phyloP scores from a whole-genome alignment of 2,888 invertebrate genomes.

The Drosophila helvetica region DNA sequence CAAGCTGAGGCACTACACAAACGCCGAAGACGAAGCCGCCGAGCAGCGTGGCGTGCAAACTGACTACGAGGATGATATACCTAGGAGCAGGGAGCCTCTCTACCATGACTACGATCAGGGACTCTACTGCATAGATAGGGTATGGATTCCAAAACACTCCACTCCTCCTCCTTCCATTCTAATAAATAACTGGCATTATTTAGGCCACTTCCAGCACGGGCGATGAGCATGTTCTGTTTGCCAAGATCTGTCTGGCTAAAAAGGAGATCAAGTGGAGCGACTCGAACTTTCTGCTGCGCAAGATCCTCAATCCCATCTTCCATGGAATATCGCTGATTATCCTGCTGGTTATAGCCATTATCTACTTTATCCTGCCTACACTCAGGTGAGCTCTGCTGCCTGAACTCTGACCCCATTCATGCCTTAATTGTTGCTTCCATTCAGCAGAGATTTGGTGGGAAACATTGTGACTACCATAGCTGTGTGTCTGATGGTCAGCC shows the following conservation, averaged over 20 bases:
- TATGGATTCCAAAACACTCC: conserved; percentile 65
- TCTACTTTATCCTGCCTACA: conserved; percentile 93
- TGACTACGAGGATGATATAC: conserved; percentile 84
- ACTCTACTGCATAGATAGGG: conserved; percentile 93
- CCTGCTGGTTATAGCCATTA: conserved; percentile 89
- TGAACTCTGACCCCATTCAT: conserved; percentile 12
- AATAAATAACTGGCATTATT: background rate
- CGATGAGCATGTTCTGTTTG: conserved; percentile 86
- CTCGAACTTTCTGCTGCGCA: conserved; percentile 89
- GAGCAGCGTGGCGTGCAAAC: conserved; percentile 66
- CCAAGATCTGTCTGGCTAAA: conserved; percentile 90
- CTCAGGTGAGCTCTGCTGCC: conserved; percentile 84
- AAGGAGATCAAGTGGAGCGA: conserved; percentile 89
- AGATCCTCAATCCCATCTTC: conserved; percentile 90
- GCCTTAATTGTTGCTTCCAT: conserved; percentile 28
- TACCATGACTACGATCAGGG: conserved; percentile 90
- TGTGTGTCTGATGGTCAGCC: conserved; percentile 90
- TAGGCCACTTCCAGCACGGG: conserved; percentile 80
- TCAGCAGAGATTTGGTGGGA: conserved; percentile 88
- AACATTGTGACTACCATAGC: conserved; percentile 93
- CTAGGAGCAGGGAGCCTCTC: conserved; percentile 84
- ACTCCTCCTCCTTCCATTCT: background rate
- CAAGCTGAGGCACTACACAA: conserved; percentile 89
- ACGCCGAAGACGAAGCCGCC: conserved; percentile 84
- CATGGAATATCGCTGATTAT: conserved; percentile 90